Conservation (phyloP, 2,797 vertebrate species). For the Megalops cyprinoides region DNA sequence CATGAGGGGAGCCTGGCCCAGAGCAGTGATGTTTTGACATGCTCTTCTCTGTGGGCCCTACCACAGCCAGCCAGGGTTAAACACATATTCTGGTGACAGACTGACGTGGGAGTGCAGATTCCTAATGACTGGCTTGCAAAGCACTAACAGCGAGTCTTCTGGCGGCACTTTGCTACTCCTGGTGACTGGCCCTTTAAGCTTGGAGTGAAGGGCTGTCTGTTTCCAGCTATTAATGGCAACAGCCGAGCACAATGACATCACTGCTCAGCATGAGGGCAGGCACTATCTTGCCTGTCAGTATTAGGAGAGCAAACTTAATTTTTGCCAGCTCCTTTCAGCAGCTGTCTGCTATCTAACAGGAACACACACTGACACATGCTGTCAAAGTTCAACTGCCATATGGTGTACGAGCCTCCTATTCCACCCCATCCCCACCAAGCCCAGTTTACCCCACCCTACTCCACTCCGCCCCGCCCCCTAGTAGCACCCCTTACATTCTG, state of each 20-base stretch:
- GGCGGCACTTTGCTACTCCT: constrained; percentile 42
- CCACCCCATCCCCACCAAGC: not conserved
- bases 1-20: not conserved
- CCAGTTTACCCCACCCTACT: not conserved
- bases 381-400: constrained; percentile 7
- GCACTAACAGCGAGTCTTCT: no score
- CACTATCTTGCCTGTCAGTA: constrained; percentile 47
- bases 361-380: constrained; percentile 14
- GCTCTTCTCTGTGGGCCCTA: not conserved
- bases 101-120: not conserved
- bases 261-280: constrained; percentile 55
- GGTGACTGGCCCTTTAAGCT: constrained; percentile 68
- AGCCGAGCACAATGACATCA: constrained; percentile 74
- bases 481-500: not conserved
- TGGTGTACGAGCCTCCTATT: not conserved
- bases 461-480: not conserved
- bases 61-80: not conserved
- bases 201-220: constrained; percentile 66
- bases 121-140: not conserved
- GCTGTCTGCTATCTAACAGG: constrained; percentile 3
- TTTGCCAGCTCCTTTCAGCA: not conserved
- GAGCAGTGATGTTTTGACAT: not conserved
- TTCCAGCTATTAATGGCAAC: constrained; percentile 72
- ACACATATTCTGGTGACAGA: not conserved
- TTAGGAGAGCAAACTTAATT: constrained; percentile 40